A percentile compares a stretch with the other conserved stretches of the same genome.
phyloP scores from a whole-genome alignment of 2,888 invertebrate species.

The Spilosoma lubricipeda region DNA sequence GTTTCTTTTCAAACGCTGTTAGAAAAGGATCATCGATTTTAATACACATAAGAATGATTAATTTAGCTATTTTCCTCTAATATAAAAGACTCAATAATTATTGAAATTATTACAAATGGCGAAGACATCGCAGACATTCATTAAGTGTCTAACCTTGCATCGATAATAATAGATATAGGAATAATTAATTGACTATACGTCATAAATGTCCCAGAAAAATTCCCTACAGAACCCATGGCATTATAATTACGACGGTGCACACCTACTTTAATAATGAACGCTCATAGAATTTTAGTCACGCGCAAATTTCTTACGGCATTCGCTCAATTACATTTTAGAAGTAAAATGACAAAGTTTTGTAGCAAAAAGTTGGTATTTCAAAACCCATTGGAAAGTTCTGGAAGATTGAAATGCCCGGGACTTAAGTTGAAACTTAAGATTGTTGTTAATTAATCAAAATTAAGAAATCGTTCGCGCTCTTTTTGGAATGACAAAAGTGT shows the following conservation, averaged over 20 bases:
- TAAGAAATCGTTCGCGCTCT: conserved; percentile 41
- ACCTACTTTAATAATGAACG: conserved; percentile 34
- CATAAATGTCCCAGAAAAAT: not conserved
- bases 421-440: conserved; percentile 32
- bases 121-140: too few species aligned
- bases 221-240: not conserved
- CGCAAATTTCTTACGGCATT: conserved; percentile 42
- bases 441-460: conserved; percentile 49
- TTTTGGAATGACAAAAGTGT: conserved; percentile 34
- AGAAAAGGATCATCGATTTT: not conserved
- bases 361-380: conserved; percentile 47
- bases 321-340: conserved; percentile 43
- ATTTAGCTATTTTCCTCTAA: too few species aligned
- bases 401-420: conserved; percentile 45
- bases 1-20: not conserved
- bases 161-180: not conserved
- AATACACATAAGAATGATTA: too few species aligned
- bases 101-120: too few species aligned
- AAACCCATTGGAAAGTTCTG: conserved; percentile 48
- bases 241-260: conserved; percentile 8
- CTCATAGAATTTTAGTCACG: conserved; percentile 50
- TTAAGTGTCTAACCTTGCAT: too few species aligned
- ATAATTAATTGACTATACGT: not conserved
- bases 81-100: too few species aligned
- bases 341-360: conserved; percentile 48